A percentile compares a stretch with the other conserved stretches of the same genome.
Conservation (phyloP, 2,113 vertebrate species). For the Bufo gargarizans region DNA sequence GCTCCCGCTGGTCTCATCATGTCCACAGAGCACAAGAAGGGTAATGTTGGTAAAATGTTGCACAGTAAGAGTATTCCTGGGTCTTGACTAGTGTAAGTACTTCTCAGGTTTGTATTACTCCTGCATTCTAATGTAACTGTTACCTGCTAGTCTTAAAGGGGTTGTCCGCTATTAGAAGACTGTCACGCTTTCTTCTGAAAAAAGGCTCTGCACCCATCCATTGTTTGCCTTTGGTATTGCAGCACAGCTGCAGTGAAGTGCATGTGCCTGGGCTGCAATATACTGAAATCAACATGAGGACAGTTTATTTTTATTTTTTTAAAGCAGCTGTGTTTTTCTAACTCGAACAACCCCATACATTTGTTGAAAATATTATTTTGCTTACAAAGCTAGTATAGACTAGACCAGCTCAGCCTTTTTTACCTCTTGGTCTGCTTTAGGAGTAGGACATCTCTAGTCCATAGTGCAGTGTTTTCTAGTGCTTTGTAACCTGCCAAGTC, state of each 20-base stretch:
- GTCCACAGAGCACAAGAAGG: constrained; percentile 34
- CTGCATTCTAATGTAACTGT: constrained; percentile 66
- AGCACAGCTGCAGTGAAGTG: too few relatives aligned
- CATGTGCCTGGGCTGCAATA: too few relatives aligned
- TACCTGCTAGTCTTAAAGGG: constrained; percentile 50
- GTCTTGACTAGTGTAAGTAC: constrained; percentile 65
- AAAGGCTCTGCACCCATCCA: too few relatives aligned
- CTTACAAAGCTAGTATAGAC: not conserved
- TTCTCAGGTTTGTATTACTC: constrained; percentile 75
- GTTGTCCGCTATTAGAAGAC: too few relatives aligned
- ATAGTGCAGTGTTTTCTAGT: not conserved
- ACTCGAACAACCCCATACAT: not conserved
- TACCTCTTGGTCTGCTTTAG: not conserved
- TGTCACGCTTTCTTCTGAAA: too few relatives aligned
- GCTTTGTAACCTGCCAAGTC: not conserved
- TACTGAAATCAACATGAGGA: too few relatives aligned
- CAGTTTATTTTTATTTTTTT: not conserved
- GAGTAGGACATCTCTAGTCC: not conserved
- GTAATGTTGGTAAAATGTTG: constrained; percentile 61
- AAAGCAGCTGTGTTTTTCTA: not conserved
- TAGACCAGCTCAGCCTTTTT: not conserved
- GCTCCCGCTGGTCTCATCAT: constrained; percentile 49
- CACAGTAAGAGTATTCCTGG: constrained; percentile 67
- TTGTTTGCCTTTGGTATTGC: too few relatives aligned
- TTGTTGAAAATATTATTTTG: not conserved